phyloP scores from a whole-genome alignment of 2,888 invertebrate species.

The Heliconius erato region DNA sequence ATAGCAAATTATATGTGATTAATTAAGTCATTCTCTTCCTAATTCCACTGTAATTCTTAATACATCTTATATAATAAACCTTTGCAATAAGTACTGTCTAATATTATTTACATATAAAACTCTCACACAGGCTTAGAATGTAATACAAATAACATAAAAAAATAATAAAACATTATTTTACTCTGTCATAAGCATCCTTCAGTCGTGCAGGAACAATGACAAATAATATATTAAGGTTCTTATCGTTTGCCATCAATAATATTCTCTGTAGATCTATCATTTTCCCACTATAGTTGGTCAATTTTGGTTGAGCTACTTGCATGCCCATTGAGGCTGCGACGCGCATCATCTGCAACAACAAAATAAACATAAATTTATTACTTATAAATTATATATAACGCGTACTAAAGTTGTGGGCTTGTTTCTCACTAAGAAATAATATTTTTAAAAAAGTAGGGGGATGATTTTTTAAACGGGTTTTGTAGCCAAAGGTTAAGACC shows the following conservation, averaged over 20 bases:
- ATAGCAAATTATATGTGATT: too few species aligned
- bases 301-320: not conserved
- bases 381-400: not conserved
- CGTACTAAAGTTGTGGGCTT: not conserved
- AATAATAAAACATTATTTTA: not conserved
- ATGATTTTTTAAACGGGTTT: too few species aligned
- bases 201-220: conserved; percentile 6
- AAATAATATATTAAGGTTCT: not conserved
- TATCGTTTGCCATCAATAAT: not conserved
- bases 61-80: too few species aligned
- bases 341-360: not conserved
- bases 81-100: too few species aligned
- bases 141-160: too few species aligned
- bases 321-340: not conserved
- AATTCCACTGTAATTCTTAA: too few species aligned
- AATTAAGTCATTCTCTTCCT: too few species aligned
- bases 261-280: not conserved
- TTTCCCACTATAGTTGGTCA: not conserved
- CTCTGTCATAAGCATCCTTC: conserved; percentile 14
- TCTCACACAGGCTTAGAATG: too few species aligned
- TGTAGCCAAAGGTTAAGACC: too few species aligned
- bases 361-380: not conserved
- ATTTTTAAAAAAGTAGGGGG: not conserved
- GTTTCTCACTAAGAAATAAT: not conserved
- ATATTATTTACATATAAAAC: too few species aligned